A percentile compares a stretch with the other conserved stretches of the same genome.
Evolutionary conservation across 2,888 invertebrate genomes (phyloP).

Genomic region (Tiphia femorata): DNA sequence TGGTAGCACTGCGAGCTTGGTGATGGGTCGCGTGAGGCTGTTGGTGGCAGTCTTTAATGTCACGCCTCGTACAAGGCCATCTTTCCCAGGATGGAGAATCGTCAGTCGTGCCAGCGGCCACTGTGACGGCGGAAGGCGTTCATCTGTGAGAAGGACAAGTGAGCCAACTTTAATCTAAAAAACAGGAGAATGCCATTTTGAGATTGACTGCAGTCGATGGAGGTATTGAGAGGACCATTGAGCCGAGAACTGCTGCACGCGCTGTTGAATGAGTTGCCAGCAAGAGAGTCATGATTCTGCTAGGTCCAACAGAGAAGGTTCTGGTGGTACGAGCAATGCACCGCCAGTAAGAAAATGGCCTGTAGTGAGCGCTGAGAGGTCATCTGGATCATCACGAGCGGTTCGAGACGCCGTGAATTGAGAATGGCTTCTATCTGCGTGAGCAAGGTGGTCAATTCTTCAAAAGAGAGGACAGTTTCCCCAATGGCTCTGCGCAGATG

Average conservation of each 20-base stretch:
- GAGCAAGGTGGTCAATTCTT: conserved; percentile 61
- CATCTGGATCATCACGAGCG: not conserved
- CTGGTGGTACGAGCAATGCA: conserved; percentile 37
- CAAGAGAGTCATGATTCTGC: conserved; percentile 28
- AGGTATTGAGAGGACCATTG: conserved; percentile 20
- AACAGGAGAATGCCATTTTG: conserved; percentile 20
- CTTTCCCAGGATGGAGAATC: conserved; percentile 36
- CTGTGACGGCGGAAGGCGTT: conserved; percentile 27
- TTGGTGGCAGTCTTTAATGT: conserved; percentile 35
- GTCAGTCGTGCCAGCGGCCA: conserved; percentile 40
- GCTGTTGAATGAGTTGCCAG: conserved; percentile 14
- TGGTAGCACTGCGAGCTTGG: conserved; percentile 21
- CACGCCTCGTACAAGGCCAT: conserved; percentile 36
- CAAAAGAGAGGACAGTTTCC: not conserved
- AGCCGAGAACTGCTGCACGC: conserved; percentile 17
- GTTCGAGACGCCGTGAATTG: not conserved
- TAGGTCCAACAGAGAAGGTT: conserved; percentile 32
- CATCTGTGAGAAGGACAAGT: conserved; percentile 29
- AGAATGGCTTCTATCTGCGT: conserved; percentile 15
- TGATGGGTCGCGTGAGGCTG: conserved; percentile 27
- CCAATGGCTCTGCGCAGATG: not conserved
- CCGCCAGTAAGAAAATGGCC: conserved; percentile 22
- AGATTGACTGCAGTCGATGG: conserved; percentile 9
- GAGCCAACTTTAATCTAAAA: conserved; percentile 15
- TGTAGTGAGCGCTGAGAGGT: not conserved